Base-by-base conservation (phyloP, 2,113 vertebrate genomes). In the Nerophis lumbriciformis region DNA sequence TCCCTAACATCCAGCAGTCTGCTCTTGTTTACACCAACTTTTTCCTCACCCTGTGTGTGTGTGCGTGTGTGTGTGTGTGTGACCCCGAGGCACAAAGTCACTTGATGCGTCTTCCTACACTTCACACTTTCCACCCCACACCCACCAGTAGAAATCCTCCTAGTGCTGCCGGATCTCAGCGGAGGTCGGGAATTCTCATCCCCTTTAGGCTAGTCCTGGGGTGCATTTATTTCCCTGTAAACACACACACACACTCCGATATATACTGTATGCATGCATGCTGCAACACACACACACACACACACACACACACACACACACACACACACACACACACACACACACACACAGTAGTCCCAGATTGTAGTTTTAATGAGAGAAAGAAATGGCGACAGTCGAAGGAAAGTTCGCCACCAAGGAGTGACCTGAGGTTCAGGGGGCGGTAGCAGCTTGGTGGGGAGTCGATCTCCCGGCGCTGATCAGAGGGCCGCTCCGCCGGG, bases 191-290 rank as follows among this genome's bases (percentile, higher is more conserved):
- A 83, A 83, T 80, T 78, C 79, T 71, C 77, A 78, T 84, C 86
- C 83, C 90, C 90, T 89, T 88, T 85, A 90, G 90, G 88, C 90
- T 70, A 87, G 81, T 89, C 89, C 88, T 88, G 88, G 83, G 90
- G 90, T 90, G 89, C 83, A 80, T 82, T 87, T 84, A 38, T 21
- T 39, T 44, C 8, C n/a, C 5, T 44, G 19, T 16, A 21, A 9
- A 78, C 85, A 78, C 72, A 63, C 55, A 52, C 55, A 72, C 61
- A 62, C 48, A 36, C 53, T 55, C 61, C 28, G 2, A 28, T 28
- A 28, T 28, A 65, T 45, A 51, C 58, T 3, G 28, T 28, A 28
- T 28, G 12, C 12, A 45, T 45, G 10, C 42, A 8, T 42, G 39
- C 39, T 42, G 8, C 10, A 45, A 12, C 56, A 48, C 53, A 65